Conservation (phyloP, 2,113 vertebrate genomes). For the Lophius piscatorius region DNA sequence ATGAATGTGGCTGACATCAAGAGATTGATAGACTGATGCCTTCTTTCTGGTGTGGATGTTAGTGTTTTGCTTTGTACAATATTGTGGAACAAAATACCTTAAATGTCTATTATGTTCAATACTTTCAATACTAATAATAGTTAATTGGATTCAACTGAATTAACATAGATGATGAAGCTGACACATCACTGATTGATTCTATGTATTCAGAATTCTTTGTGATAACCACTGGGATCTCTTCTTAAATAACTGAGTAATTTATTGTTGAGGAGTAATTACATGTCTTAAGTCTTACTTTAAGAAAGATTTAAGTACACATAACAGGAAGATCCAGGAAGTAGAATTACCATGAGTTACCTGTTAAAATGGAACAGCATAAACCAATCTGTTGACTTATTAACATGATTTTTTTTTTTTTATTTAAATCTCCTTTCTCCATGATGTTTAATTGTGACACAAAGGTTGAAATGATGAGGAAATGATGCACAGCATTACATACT, state of each 20-base stretch:
- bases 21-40: constrained; percentile 18
- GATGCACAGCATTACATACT: constrained; percentile 26
- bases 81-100: not conserved
- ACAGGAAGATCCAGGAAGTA: constrained; percentile 17
- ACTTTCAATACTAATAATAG: no score
- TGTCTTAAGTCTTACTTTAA: constrained; percentile 18
- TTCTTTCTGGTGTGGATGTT: constrained; percentile 7
- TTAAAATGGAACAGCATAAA: constrained; percentile 35
- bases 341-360: constrained; percentile 32
- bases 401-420: constrained; percentile 31
- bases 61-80: constrained; percentile 17
- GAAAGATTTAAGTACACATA: constrained; percentile 20
- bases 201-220: constrained; percentile 4
- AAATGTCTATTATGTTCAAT: no score
- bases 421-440: constrained; percentile 29
- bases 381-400: constrained; percentile 62
- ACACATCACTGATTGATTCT: constrained; percentile 20
- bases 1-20: constrained; percentile 45
- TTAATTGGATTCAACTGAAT: not conserved
- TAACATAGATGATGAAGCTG: not conserved
- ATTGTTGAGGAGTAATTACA: constrained; percentile 30
- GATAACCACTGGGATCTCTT: constrained; percentile 15
- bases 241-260: constrained; percentile 17
- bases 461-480: constrained; percentile 29
- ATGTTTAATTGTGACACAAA: constrained; percentile 35